These are phyloP conservation scores for Leguminivora glycinivorella DNA, from an alignment of 1,140 invertebrate genomes.

Conservation along the genomic window DNA sequence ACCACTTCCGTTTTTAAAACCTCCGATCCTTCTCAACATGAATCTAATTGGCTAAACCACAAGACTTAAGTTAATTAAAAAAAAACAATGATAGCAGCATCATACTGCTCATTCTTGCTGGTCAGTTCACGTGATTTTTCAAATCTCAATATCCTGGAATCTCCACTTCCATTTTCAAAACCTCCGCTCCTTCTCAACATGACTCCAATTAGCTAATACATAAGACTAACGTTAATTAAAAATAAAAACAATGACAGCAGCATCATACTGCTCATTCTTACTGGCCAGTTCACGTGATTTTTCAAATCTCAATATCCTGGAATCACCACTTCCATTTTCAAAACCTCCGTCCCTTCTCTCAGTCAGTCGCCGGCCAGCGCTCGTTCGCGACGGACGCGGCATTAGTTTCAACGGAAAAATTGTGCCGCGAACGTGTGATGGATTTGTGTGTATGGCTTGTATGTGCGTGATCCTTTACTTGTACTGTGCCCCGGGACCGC, in stretches of 20 bases:
- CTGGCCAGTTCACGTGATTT: not conserved
- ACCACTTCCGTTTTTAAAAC: not conserved
- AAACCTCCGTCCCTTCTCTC: not conserved
- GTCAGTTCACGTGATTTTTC: not conserved
- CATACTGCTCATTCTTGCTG: too few relatives aligned
- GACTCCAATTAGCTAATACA: not conserved
- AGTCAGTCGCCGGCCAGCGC: slow-evolving; percentile 59
- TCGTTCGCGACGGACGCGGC: slow-evolving; percentile 61
- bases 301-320: not conserved
- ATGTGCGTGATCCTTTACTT: slow-evolving; percentile 62
- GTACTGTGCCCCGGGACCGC: slow-evolving; percentile 63
- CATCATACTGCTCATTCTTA: not conserved
- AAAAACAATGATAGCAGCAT: too few relatives aligned
- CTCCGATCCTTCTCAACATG: too few relatives aligned
- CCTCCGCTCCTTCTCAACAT: not conserved
- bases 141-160: not conserved
- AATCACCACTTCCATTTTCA: slow-evolving; percentile 8
- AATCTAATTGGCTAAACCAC: too few relatives aligned
- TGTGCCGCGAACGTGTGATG: slow-evolving; percentile 63
- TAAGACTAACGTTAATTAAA: not conserved
- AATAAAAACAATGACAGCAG: not conserved
- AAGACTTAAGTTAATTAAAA: too few relatives aligned
- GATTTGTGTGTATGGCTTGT: slow-evolving; percentile 69
- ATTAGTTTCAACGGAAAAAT: slow-evolving; percentile 72
- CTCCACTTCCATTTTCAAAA: not conserved